Evolutionary conservation across 2,113 vertebrate genomes (phyloP).

Genomic region (Gorsachius goisagi): DNA sequence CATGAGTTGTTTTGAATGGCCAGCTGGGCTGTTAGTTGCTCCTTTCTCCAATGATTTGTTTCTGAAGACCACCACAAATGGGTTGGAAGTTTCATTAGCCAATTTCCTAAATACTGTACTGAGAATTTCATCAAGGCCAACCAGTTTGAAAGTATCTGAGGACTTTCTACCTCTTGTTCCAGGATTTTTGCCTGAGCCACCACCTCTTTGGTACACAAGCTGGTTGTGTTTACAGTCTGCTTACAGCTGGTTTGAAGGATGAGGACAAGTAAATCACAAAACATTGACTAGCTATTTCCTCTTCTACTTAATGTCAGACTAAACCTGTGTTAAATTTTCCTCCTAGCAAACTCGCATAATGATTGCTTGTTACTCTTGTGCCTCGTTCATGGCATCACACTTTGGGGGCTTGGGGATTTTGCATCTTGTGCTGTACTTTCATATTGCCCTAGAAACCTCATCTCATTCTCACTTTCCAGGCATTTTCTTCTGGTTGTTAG

Average conservation of each 20-base stretch:
- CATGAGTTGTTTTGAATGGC: neutral
- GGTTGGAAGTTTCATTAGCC: neutral
- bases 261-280: slow-evolving; percentile 15
- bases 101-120: neutral
- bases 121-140: neutral
- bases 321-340: neutral
- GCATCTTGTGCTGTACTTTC: neutral
- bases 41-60: neutral
- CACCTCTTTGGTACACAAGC: neutral
- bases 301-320: neutral
- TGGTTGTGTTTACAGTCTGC: slow-evolving; percentile 4
- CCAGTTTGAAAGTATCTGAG: neutral
- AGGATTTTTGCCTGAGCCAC: neutral
- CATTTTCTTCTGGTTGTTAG: neutral
- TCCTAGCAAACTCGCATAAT: neutral
- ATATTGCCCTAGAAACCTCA: slow-evolving; percentile 32
- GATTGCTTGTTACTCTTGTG: slow-evolving; percentile 33
- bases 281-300: slow-evolving; percentile 10
- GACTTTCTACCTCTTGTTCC: neutral
- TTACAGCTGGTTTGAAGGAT: neutral
- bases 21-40: neutral
- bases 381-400: neutral
- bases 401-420: slow-evolving; percentile 13
- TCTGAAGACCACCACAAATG: neutral
- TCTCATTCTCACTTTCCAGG: slow-evolving; percentile 1